Conservation (phyloP, 2,888 invertebrate genomes). For the Archips xylosteana region DNA sequence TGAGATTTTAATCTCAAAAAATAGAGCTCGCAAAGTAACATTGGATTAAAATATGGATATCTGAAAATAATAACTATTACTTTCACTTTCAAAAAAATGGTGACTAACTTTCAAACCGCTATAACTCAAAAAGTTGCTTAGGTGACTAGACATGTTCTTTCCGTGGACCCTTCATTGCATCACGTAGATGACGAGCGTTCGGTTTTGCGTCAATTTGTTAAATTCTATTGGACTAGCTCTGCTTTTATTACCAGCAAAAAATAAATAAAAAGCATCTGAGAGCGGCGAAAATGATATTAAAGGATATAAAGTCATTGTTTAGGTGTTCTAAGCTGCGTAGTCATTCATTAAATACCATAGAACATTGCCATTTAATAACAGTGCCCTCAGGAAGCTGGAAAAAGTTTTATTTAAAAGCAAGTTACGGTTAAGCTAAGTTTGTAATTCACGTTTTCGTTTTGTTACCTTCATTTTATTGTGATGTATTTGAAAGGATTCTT, state of each 20-base stretch:
- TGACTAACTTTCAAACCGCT: too few species aligned
- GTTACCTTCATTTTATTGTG: not conserved
- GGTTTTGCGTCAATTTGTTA: too few species aligned
- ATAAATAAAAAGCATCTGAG: not conserved
- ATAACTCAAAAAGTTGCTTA: too few species aligned
- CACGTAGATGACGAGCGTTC: too few species aligned
- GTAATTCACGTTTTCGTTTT: not conserved
- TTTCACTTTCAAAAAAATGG: too few species aligned
- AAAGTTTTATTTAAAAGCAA: not conserved
- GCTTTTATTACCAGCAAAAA: not conserved
- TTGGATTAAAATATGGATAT: too few species aligned
- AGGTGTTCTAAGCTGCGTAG: constrained; percentile 42
- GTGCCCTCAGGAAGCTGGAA: not conserved
- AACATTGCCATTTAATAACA: not conserved
- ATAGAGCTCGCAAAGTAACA: too few species aligned
- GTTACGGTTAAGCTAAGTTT: constrained; percentile 1
- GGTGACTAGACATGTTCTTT: too few species aligned
- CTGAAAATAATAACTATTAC: too few species aligned
- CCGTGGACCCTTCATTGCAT: too few species aligned
- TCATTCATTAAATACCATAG: not conserved
- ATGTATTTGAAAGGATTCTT: constrained; percentile 12
- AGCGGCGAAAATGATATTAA: constrained; percentile 38
- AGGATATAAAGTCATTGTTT: constrained; percentile 53
- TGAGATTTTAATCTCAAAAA: too few species aligned
- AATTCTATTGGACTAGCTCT: too few species aligned